Base-by-base conservation (phyloP, 2,888 invertebrate genomes). In the Protophormia terraenovae region DNA sequence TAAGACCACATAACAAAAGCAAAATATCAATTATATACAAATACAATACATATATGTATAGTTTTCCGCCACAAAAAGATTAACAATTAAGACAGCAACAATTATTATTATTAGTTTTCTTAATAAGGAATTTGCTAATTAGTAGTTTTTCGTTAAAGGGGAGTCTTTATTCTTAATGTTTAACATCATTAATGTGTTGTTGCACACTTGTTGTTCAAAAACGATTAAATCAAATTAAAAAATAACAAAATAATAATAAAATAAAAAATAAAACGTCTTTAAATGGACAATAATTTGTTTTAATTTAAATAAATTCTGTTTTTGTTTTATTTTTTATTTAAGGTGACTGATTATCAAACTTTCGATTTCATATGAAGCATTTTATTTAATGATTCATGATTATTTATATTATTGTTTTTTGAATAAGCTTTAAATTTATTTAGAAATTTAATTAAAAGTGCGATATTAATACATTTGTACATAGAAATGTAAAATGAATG, bases 61-160 rank as follows among this genome's bases (percentile, higher is more conserved):
- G 19, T 29, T 14, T 38, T 24, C 7, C n/a, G n/a, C 8, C n/a
- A 24, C 8, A 22, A n/a, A 32, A 41, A 41, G 41, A 58, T 58
- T 58, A 16, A 45, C 29, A 71, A 41, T 38, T 38, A 35, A 62
- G 38, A 55, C 19, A 29, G 16, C 66, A 41, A 72, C 32, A 60
- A 14, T 19, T 16, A 41, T 60, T 60, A 5, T 32, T 24, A 50
- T 64, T 24, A 50, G 50, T 60, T 47, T 50, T 2, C 35, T 47
- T 73, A n/a, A 69, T 47, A 69, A 47, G 47, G 60, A 78, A 62
- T 60, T 35, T 35, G 29, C 16, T n/a, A 73, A 73, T 73, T 58
- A 73, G n/a, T 60, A 22, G 2, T 3, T 7, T 29, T 71, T 22
- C 19, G 22, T 22, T 47, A 7, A 24, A 50, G 47, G 27, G 62